phyloP scores from a whole-genome alignment of 30 jellyfish, hydroid and myxozoan species.

The Hydractinia echinata region DNA sequence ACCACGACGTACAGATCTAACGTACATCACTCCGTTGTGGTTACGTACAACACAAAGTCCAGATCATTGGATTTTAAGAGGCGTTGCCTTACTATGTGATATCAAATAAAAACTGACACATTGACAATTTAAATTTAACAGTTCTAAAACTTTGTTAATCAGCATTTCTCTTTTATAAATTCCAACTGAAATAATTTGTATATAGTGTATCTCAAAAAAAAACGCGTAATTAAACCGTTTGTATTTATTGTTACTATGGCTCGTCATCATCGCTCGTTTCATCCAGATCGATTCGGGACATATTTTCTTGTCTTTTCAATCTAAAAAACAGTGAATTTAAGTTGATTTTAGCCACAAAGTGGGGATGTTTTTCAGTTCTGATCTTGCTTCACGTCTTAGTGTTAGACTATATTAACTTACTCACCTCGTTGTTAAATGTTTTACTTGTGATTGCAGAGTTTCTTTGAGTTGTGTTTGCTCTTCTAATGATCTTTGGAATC shows the following conservation, averaged over 20 bases:
- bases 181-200: too few species aligned
- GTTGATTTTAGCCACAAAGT: too few species aligned
- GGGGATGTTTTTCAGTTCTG: not conserved
- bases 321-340: too few species aligned
- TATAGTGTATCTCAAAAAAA: too few species aligned
- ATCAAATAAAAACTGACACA: slow-evolving; percentile 43
- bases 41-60: slow-evolving; percentile 79
- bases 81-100: slow-evolving; percentile 95
- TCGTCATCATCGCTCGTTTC: too few species aligned
- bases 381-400: not conserved
- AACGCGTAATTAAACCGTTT: too few species aligned
- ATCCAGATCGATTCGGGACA: too few species aligned
- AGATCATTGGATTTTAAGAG: slow-evolving; percentile 92
- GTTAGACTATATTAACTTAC: not conserved
- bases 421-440: slow-evolving; percentile 52
- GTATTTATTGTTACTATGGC: too few species aligned
- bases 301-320: too few species aligned
- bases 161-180: too few species aligned
- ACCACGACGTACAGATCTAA: slow-evolving; percentile 91
- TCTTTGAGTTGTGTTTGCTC: slow-evolving; percentile 63
- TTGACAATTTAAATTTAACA: not conserved
- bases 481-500: slow-evolving; percentile 68
- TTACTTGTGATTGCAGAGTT: slow-evolving; percentile 48
- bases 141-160: too few species aligned
- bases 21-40: slow-evolving; percentile 86